Percentiles rank a stretch among this genome's conserved stretches.
These are phyloP conservation scores for Epsilonema sp. DNA, from an alignment of 2,888 invertebrate species.

Conservation along the genomic window DNA sequence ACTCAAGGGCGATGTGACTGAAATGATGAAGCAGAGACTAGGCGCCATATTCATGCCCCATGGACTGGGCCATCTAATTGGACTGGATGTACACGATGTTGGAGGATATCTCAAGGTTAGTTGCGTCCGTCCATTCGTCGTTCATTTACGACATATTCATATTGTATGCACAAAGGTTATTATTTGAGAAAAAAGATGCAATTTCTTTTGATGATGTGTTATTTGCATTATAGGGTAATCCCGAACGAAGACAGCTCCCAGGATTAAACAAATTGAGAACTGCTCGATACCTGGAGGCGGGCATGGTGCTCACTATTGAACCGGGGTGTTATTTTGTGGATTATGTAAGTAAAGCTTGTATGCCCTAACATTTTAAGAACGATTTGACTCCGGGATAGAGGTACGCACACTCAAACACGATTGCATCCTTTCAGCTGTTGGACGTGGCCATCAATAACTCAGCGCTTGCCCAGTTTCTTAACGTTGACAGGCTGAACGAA, in stretches of 20 bases:
- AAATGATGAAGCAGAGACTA: slow-evolving; percentile 44
- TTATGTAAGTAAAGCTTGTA: slow-evolving; percentile 33
- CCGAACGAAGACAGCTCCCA: slow-evolving; percentile 42
- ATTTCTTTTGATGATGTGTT: too few species aligned
- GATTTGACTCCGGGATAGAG: too few species aligned
- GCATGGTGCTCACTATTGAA: slow-evolving; percentile 85
- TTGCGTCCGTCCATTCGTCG: neutral
- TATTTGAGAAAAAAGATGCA: too few species aligned
- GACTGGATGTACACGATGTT: slow-evolving; percentile 88
- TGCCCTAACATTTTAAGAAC: too few species aligned
- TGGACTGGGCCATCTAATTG: slow-evolving; percentile 83
- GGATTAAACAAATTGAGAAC: slow-evolving; percentile 60
- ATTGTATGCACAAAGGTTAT: neutral
- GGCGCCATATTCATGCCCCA: slow-evolving; percentile 81
- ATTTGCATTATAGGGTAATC: too few species aligned
- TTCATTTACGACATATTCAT: neutral
- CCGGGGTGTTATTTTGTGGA: slow-evolving; percentile 94
- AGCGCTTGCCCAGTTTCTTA: slow-evolving; percentile 50
- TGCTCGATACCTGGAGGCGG: slow-evolving; percentile 45
- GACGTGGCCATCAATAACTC: slow-evolving; percentile 55
- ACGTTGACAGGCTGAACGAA: slow-evolving; percentile 47
- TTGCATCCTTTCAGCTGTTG: too few species aligned
- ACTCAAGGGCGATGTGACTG: slow-evolving; percentile 40
- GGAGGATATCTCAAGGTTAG: slow-evolving; percentile 55
- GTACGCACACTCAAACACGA: too few species aligned